A percentile compares a stretch with the other conserved stretches of the same genome.
These are phyloP conservation scores for Andrena flavipes DNA, from an alignment of 2,888 invertebrate genomes.

Conservation along the genomic window DNA sequence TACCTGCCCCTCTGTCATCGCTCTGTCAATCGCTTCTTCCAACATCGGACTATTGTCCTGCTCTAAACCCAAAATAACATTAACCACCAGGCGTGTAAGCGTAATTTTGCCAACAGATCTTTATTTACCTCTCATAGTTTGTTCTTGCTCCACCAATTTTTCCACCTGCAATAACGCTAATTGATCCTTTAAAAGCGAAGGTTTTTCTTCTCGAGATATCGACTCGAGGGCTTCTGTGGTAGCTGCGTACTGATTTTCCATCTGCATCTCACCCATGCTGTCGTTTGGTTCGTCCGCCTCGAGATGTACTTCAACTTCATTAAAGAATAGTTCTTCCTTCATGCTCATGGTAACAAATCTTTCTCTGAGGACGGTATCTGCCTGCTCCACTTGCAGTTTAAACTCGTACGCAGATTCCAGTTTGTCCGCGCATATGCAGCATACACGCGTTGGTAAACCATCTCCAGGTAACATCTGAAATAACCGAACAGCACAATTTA, in stretches of 20 bases:
- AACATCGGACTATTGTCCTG: slow-evolving; percentile 35
- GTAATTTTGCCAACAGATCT: neutral
- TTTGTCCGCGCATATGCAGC: slow-evolving; percentile 80
- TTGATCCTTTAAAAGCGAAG: slow-evolving; percentile 77
- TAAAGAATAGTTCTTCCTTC: slow-evolving; percentile 82
- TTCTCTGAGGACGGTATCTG: slow-evolving; percentile 79
- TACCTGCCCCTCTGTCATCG: slow-evolving; percentile 10
- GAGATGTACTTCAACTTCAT: slow-evolving; percentile 80
- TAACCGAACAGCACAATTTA: neutral
- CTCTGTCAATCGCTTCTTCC: slow-evolving; percentile 38
- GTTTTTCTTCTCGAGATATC: slow-evolving; percentile 59
- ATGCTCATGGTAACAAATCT: slow-evolving; percentile 77
- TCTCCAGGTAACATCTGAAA: slow-evolving; percentile 76
- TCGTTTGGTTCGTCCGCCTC: slow-evolving; percentile 69
- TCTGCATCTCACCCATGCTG: slow-evolving; percentile 51
- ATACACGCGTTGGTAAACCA: slow-evolving; percentile 81
- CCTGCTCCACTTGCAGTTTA: slow-evolving; percentile 82
- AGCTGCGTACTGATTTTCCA: slow-evolving; percentile 67
- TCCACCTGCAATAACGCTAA: slow-evolving; percentile 77
- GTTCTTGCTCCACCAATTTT: slow-evolving; percentile 73
- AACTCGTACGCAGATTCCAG: slow-evolving; percentile 82
- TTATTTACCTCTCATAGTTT: slow-evolving; percentile 53
- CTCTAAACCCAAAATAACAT: slow-evolving; percentile 40
- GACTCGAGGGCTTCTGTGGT: slow-evolving; percentile 26
- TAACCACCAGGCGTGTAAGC: neutral